A percentile compares a stretch with the other conserved stretches of the same genome.
Evolutionary conservation across 2,113 vertebrate genomes (phyloP).

Genomic region (Poeciliopsis prolifica): DNA sequence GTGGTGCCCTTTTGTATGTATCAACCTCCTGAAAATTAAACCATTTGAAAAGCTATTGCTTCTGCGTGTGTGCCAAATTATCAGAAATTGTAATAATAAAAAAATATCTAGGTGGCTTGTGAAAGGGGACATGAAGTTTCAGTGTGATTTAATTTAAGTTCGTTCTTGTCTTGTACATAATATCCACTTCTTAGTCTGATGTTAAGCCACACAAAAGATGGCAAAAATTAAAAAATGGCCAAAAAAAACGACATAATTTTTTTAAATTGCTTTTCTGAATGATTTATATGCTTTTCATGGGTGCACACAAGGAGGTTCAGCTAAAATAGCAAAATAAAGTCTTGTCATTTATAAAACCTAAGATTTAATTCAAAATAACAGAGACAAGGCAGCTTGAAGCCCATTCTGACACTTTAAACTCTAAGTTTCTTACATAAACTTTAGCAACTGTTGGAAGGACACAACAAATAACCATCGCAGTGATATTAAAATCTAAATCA

Average conservation of each 20-base stretch:
- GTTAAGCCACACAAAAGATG: background rate
- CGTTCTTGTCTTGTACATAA: no score
- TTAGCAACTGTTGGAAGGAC: slow-evolving; percentile 45
- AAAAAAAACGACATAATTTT: background rate
- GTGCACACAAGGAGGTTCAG: background rate
- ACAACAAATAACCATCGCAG: slow-evolving; percentile 45
- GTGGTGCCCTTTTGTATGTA: background rate
- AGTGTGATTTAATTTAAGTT: background rate
- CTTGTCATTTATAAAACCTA: background rate
- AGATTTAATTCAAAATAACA: slow-evolving; percentile 5
- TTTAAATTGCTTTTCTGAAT: no score
- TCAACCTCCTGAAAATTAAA: background rate
- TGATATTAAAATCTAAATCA: slow-evolving; percentile 48
- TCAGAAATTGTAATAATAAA: no score
- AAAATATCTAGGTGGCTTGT: no score
- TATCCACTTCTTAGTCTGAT: background rate
- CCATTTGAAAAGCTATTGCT: background rate
- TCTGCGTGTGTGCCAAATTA: background rate
- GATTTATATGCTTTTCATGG: background rate
- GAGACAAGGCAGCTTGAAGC: background rate
- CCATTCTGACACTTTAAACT: slow-evolving; percentile 48
- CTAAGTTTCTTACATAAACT: slow-evolving; percentile 50
- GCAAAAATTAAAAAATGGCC: background rate
- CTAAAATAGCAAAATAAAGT: background rate
- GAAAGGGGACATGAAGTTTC: background rate